phyloP scores from a whole-genome alignment of 2,888 invertebrate species.

The Gymnosoma rotundatum region DNA sequence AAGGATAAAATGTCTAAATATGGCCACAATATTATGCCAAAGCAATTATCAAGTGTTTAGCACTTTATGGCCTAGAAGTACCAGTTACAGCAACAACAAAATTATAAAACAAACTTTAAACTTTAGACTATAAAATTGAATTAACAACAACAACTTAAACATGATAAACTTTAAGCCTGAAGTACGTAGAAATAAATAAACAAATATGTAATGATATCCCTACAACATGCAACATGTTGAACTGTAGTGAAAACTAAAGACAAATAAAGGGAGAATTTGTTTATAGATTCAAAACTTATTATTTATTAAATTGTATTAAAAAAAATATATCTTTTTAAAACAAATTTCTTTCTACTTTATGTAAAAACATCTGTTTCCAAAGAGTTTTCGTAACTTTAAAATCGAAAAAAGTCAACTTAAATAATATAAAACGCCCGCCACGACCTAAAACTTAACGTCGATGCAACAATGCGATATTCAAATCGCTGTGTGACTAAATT shows the following conservation, averaged over 20 bases:
- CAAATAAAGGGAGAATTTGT: neutral
- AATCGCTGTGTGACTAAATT: no score
- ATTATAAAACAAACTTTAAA: slow-evolving; percentile 47
- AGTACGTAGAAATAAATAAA: slow-evolving; percentile 20
- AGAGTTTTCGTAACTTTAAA: no score
- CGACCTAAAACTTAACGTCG: no score
- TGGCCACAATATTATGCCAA: slow-evolving; percentile 71
- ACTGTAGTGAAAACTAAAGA: neutral
- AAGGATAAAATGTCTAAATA: slow-evolving; percentile 68
- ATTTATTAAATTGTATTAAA: no score
- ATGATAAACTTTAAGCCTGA: slow-evolving; percentile 53
- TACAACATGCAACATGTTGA: slow-evolving; percentile 61
- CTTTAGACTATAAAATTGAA: slow-evolving; percentile 78
- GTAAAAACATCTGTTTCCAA: no score
- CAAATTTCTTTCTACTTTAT: no score
- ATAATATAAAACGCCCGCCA: no score
- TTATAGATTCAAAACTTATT: no score
- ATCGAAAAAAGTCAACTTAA: no score
- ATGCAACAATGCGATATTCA: no score
- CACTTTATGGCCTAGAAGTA: slow-evolving; percentile 61
- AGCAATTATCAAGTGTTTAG: slow-evolving; percentile 70
- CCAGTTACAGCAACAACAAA: slow-evolving; percentile 21
- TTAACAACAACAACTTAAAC: slow-evolving; percentile 68
- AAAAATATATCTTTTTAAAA: no score
- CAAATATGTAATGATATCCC: neutral